Evolutionary conservation across 2,888 invertebrate species (phyloP).

Genomic region (Galeruca laticollis): DNA sequence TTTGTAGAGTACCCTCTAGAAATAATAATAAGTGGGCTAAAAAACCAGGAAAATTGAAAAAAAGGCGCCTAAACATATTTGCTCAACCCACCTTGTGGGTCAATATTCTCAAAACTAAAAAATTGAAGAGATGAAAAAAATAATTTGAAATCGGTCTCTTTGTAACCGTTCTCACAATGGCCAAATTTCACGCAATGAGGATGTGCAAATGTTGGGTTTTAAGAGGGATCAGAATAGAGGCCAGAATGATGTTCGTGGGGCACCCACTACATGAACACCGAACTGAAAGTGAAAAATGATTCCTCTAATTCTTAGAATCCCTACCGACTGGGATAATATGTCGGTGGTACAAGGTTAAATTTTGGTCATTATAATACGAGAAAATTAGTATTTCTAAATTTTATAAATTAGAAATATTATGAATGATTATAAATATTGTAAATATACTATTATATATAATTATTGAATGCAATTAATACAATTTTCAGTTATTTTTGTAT

Average conservation of each 20-base stretch:
- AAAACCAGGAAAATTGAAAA: slow-evolving; percentile 44
- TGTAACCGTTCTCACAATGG: slow-evolving; percentile 57
- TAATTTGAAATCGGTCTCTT: slow-evolving; percentile 58
- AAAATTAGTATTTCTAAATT: slow-evolving; percentile 6
- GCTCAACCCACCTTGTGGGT: slow-evolving; percentile 43
- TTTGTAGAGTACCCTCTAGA: slow-evolving; percentile 28
- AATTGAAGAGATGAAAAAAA: slow-evolving; percentile 43
- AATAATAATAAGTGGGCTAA: slow-evolving; percentile 44
- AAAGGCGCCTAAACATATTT: slow-evolving; percentile 49
- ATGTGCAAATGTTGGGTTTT: slow-evolving; percentile 43
- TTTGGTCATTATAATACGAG: slow-evolving; percentile 32
- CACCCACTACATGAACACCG: slow-evolving; percentile 52
- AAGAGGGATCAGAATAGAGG: slow-evolving; percentile 33
- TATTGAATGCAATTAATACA: too few species aligned
- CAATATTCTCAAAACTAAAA: slow-evolving; percentile 38
- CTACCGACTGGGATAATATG: slow-evolving; percentile 39
- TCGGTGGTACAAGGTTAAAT: slow-evolving; percentile 37
- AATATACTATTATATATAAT: too few species aligned
- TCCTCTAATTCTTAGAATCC: slow-evolving; percentile 53
- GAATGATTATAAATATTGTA: too few species aligned
- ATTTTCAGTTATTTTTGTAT: too few species aligned
- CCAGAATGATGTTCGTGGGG: slow-evolving; percentile 40
- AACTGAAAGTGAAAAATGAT: slow-evolving; percentile 59
- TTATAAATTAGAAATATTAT: not conserved
- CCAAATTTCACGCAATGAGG: slow-evolving; percentile 56